Evolutionary conservation across 2,797 vertebrate species (phyloP).

Genomic region (Harpagifer antarcticus): DNA sequence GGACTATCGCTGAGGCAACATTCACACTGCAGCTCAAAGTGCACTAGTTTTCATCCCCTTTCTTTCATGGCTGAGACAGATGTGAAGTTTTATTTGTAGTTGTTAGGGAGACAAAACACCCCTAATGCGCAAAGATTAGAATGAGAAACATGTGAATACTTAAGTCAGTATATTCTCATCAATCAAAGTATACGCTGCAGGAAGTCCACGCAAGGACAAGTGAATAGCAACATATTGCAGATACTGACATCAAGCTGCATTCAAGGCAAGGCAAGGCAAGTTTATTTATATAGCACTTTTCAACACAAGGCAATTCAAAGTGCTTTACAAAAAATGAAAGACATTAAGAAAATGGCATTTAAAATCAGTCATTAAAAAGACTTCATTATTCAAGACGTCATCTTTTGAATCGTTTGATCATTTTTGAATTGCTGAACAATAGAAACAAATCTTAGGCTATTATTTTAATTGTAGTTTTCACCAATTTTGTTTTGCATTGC

Average conservation of each 20-base stretch:
- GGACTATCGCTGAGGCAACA: slow-evolving; percentile 63
- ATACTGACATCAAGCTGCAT: too few species aligned
- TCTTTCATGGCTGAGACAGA: slow-evolving; percentile 33
- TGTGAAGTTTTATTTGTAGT: slow-evolving; percentile 44
- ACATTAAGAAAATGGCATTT: too few species aligned
- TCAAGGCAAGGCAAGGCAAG: too few species aligned
- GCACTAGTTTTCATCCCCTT: slow-evolving; percentile 48
- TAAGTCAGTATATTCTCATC: slow-evolving; percentile 23
- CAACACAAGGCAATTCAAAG: too few species aligned
- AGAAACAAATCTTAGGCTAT: too few species aligned
- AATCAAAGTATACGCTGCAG: background rate
- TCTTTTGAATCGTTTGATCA: background rate
- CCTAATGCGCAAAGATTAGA: slow-evolving; percentile 29
- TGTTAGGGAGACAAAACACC: slow-evolving; percentile 13
- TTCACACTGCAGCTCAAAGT: slow-evolving; percentile 45
- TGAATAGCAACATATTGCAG: background rate
- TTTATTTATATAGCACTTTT: too few species aligned
- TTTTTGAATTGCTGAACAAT: too few species aligned
- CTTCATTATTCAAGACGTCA: background rate
- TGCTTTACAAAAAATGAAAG: too few species aligned
- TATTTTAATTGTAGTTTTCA: too few species aligned
- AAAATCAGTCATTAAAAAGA: too few species aligned
- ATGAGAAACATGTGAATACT: slow-evolving; percentile 26
- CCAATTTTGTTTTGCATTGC: background rate
- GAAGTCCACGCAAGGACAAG: slow-evolving; percentile 13